These are phyloP conservation scores for Lerista edwardsae DNA, from an alignment of 2,797 vertebrate genomes.

Conservation along the genomic window DNA sequence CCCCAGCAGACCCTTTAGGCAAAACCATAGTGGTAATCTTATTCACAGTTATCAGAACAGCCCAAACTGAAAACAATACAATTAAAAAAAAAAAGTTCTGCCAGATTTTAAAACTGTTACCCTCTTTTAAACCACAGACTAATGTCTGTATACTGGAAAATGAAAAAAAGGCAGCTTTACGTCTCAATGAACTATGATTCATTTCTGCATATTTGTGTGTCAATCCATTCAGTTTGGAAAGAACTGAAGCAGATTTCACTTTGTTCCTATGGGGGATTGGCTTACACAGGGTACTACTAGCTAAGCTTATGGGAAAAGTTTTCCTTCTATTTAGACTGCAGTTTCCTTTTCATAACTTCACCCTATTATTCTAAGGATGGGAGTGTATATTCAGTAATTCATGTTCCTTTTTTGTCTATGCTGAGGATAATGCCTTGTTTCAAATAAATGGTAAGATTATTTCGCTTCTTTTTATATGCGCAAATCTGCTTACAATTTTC, in stretches of 20 bases:
- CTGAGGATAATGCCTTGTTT: conserved; percentile 21
- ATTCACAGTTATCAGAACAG: not conserved
- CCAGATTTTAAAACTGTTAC: not conserved
- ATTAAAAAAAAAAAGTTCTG: not conserved
- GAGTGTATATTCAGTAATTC: conserved; percentile 12
- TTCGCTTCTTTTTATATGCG: conserved; percentile 1
- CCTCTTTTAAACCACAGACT: not conserved
- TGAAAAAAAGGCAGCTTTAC: not conserved
- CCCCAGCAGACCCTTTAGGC: not conserved
- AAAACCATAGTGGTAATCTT: not conserved
- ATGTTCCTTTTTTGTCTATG: conserved; percentile 17
- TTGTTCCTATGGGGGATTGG: not conserved
- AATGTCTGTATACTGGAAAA: not conserved
- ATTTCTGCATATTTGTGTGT: conserved; percentile 19
- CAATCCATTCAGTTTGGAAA: conserved; percentile 26
- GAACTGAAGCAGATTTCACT: not conserved
- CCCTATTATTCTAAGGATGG: conserved; percentile 4
- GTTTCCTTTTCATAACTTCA: conserved; percentile 28
- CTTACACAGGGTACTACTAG: not conserved
- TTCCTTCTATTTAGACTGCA: not conserved
- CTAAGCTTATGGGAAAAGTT: conserved; percentile 4
- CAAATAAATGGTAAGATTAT: not conserved
- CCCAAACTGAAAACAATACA: not conserved
- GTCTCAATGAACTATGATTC: conserved; percentile 29
- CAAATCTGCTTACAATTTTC: conserved; percentile 5